A percentile compares a stretch with the other conserved stretches of the same genome.
These are phyloP conservation scores for Fragum fragum DNA, from an alignment of 2,888 invertebrate genomes.

Conservation along the genomic window DNA sequence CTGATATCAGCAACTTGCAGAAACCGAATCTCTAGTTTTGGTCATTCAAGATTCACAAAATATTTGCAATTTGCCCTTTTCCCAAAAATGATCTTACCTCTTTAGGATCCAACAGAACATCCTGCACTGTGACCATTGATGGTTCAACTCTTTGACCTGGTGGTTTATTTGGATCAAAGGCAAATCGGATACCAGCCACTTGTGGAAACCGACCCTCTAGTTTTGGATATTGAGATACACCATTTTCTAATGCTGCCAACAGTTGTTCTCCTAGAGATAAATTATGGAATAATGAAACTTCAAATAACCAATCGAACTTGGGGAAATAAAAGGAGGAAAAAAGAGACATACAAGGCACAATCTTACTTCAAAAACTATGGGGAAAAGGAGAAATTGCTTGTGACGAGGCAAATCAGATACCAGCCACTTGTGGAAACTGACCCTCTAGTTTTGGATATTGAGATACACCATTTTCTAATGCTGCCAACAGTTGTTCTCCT, in stretches of 20 bases:
- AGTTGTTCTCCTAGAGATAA: slow-evolving; percentile 89
- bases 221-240: slow-evolving; percentile 94
- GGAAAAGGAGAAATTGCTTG: slow-evolving; percentile 1
- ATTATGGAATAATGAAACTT: too few relatives aligned
- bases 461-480: slow-evolving; percentile 94
- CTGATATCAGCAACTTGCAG: slow-evolving; percentile 92
- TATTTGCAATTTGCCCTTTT: too few relatives aligned
- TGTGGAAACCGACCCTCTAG: slow-evolving; percentile 96
- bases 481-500: slow-evolving; percentile 91
- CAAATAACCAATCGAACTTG: too few relatives aligned
- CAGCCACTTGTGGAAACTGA: slow-evolving; percentile 94
- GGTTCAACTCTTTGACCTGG: slow-evolving; percentile 91
- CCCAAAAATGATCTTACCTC: slow-evolving; percentile 80
- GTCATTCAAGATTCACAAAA: too few relatives aligned
- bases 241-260: slow-evolving; percentile 93
- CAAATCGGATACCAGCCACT: slow-evolving; percentile 89
- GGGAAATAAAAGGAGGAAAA: too few relatives aligned
- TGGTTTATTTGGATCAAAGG: slow-evolving; percentile 89
- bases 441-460: slow-evolving; percentile 96
- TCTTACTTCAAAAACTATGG: too few relatives aligned
- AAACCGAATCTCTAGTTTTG: slow-evolving; percentile 95
- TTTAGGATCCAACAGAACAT: slow-evolving; percentile 92
- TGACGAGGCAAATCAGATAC: slow-evolving; percentile 86
- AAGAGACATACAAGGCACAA: too few relatives aligned
- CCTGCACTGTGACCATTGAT: slow-evolving; percentile 93